Evolutionary conservation across 2,797 vertebrate species (phyloP).

Genomic region (Danio jaintianensis): DNA sequence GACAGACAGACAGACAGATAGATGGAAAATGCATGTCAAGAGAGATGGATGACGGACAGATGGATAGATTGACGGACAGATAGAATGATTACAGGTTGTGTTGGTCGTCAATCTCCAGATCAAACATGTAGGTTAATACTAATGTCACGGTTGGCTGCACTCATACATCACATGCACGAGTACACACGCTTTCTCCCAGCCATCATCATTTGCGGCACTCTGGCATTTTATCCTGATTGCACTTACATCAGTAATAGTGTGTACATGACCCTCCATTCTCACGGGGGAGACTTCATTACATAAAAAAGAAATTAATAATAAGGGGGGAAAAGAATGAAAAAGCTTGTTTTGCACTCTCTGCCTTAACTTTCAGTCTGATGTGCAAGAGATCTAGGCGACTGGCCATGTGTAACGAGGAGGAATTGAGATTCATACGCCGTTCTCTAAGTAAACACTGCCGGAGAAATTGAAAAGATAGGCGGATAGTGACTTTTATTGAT

Average conservation of each 20-base stretch:
- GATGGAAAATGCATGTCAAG: background rate
- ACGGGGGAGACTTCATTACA: slow-evolving; percentile 31
- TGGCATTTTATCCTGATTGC: slow-evolving; percentile 35
- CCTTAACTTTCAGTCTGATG: slow-evolving; percentile 4
- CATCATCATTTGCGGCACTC: slow-evolving; percentile 31
- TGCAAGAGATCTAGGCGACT: slow-evolving; percentile 1
- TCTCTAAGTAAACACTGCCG: slow-evolving; percentile 6
- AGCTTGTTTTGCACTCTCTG: slow-evolving; percentile 2
- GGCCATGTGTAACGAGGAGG: slow-evolving; percentile 1
- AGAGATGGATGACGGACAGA: background rate
- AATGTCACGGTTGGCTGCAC: slow-evolving; percentile 28
- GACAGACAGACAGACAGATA: too few relatives aligned
- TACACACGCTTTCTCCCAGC: slow-evolving; percentile 28
- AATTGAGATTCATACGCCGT: slow-evolving; percentile 1
- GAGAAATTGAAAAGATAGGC: slow-evolving; percentile 15
- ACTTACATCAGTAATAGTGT: slow-evolving; percentile 35
- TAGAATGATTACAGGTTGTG: slow-evolving; percentile 23
- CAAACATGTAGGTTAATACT: slow-evolving; percentile 40
- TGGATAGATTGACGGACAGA: background rate
- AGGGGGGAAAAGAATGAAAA: slow-evolving; percentile 10
- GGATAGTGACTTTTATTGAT: slow-evolving; percentile 24
- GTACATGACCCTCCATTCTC: slow-evolving; percentile 44
- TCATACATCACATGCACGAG: slow-evolving; percentile 28
- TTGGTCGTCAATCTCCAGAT: slow-evolving; percentile 26
- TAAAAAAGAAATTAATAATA: slow-evolving; percentile 35